Conservation (phyloP, 2,113 vertebrate species). For the Pogonocichla stellata region DNA sequence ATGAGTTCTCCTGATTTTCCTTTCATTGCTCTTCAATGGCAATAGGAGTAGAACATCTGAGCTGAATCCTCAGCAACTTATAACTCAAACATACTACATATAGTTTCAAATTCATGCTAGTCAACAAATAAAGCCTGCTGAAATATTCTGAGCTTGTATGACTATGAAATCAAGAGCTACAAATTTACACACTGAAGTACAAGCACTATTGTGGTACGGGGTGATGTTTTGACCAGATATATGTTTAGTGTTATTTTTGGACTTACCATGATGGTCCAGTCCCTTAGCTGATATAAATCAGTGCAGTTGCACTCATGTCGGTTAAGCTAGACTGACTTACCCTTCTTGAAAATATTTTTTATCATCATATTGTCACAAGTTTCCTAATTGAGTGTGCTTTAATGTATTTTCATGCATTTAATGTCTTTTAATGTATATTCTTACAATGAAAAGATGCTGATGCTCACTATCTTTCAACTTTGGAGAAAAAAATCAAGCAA, state of each 20-base stretch:
- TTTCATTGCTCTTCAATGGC: background rate
- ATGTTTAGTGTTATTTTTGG: background rate
- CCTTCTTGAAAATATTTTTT: background rate
- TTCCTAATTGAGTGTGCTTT: background rate
- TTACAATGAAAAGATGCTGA: background rate
- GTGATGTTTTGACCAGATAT: background rate
- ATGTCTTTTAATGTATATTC: background rate
- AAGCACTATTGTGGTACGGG: background rate
- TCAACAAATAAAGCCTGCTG: background rate
- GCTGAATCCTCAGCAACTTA: background rate
- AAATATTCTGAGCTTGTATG: background rate
- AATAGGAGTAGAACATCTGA: background rate
- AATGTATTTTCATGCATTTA: background rate
- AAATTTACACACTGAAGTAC: background rate
- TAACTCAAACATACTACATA: background rate
- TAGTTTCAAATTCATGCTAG: background rate
- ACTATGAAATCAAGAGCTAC: background rate
- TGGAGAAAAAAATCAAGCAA: background rate
- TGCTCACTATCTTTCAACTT: background rate
- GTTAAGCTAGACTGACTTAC: background rate
- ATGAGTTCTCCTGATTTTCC: background rate
- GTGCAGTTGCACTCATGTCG: background rate
- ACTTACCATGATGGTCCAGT: background rate
- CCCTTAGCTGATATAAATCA: background rate
- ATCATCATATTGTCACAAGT: background rate